These are phyloP conservation scores for Pteropus rufus DNA, from an alignment of 2,797 vertebrate species.

Conservation along the genomic window DNA sequence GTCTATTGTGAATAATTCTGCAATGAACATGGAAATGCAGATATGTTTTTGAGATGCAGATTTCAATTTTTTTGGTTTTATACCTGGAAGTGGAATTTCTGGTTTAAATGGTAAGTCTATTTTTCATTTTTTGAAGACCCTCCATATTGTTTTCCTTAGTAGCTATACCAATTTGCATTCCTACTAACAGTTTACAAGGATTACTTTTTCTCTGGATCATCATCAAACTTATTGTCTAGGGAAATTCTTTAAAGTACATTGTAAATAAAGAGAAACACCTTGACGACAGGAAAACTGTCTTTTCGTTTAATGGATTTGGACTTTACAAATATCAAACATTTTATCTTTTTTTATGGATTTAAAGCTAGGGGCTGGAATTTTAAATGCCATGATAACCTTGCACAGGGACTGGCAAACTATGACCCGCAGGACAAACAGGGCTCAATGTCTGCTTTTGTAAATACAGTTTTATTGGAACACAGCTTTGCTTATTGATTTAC, in stretches of 20 bases:
- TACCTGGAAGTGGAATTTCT: background rate
- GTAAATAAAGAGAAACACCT: conserved; percentile 33
- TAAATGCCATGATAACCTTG: background rate
- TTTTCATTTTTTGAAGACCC: background rate
- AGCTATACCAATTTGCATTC: background rate
- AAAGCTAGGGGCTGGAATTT: background rate
- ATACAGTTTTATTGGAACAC: background rate
- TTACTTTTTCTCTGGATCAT: background rate
- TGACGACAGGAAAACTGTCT: conserved; percentile 32
- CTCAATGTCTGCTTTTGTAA: background rate
- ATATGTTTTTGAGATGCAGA: background rate
- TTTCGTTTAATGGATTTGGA: conserved; percentile 54
- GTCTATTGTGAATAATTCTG: background rate
- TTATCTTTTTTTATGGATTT: background rate
- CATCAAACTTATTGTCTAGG: background rate
- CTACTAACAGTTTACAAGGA: background rate
- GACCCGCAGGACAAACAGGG: background rate
- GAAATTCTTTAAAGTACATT: conserved; percentile 54
- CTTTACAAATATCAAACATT: conserved; percentile 26
- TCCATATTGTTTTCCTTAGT: background rate
- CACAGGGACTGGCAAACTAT: background rate
- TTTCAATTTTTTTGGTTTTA: background rate
- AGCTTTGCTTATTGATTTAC: background rate
- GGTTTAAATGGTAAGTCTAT: background rate
- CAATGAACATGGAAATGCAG: background rate